Percentiles rank a stretch among this genome's conserved stretches.
Conservation (phyloP, 2,113 vertebrate genomes). For the Telmatochromis bifrenatus region DNA sequence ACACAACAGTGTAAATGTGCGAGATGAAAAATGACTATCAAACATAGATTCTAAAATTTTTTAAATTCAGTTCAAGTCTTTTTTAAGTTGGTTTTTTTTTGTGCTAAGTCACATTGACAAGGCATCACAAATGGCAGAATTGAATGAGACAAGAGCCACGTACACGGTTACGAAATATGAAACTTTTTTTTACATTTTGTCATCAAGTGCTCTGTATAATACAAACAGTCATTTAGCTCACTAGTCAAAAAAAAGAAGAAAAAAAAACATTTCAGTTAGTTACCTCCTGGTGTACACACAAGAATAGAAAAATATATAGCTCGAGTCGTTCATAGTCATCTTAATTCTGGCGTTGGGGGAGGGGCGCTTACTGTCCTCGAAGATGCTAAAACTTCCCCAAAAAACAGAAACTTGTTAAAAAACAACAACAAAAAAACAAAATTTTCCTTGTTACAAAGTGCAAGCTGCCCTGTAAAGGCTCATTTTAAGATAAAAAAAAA, state of each 20-base stretch:
- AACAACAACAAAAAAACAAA: not conserved
- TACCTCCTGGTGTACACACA: slow-evolving; percentile 19
- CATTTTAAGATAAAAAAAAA: not conserved
- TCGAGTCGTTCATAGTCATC: not conserved
- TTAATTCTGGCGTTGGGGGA: not conserved
- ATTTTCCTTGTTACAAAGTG: slow-evolving; percentile 34
- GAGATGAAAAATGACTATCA: slow-evolving; percentile 27
- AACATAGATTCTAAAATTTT: slow-evolving; percentile 7
- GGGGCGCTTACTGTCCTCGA: not conserved
- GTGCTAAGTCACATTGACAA: slow-evolving; percentile 29
- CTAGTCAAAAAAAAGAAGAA: not conserved
- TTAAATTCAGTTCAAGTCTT: not conserved
- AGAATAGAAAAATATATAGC: slow-evolving; percentile 60
- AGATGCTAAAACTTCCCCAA: not conserved
- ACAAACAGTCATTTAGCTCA: not conserved
- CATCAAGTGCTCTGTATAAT: slow-evolving; percentile 19
- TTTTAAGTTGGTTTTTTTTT: not conserved
- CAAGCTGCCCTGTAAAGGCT: slow-evolving; percentile 28
- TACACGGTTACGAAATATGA: slow-evolving; percentile 9
- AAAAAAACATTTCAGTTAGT: not conserved
- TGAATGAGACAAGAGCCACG: slow-evolving; percentile 7
- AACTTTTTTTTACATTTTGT: not conserved
- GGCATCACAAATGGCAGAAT: slow-evolving; percentile 36
- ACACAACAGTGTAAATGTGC: slow-evolving; percentile 41
- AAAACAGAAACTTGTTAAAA: slow-evolving; percentile 9